Percentiles rank a stretch among this genome's conserved stretches.
These are phyloP conservation scores for Acanthurus leucopareius DNA, from an alignment of 2,797 vertebrate genomes.

Conservation along the genomic window DNA sequence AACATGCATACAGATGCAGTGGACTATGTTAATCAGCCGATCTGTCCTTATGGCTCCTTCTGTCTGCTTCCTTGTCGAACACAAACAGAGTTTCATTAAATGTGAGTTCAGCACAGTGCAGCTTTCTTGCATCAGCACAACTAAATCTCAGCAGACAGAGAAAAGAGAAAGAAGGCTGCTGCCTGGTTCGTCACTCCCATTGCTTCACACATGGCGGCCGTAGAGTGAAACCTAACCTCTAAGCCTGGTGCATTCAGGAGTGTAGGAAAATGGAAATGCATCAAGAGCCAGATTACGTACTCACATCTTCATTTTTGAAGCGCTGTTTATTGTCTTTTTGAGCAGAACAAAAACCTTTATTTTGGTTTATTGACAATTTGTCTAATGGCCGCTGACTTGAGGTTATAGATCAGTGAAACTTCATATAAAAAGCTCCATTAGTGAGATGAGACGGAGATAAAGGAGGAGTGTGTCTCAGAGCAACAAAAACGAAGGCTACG, in stretches of 20 bases:
- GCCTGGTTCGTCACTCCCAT: neutral
- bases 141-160: conserved; percentile 1
- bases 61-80: neutral
- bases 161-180: neutral
- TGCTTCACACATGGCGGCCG: neutral
- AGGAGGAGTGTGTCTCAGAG: neutral
- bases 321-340: neutral
- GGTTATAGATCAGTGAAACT: neutral
- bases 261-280: too few relatives aligned
- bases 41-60: neutral
- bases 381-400: neutral
- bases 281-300: too few relatives aligned
- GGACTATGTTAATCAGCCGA: neutral
- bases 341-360: neutral
- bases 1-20: neutral
- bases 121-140: neutral
- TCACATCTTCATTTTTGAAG: too few relatives aligned
- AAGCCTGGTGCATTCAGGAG: too few relatives aligned
- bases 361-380: neutral
- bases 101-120: neutral
- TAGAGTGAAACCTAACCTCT: neutral
- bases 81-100: neutral
- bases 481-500: conserved; percentile 9
- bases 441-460: neutral
- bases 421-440: neutral